These are phyloP conservation scores for Scaeva pyrastri DNA, from an alignment of 2,888 invertebrate genomes.

Conservation along the genomic window DNA sequence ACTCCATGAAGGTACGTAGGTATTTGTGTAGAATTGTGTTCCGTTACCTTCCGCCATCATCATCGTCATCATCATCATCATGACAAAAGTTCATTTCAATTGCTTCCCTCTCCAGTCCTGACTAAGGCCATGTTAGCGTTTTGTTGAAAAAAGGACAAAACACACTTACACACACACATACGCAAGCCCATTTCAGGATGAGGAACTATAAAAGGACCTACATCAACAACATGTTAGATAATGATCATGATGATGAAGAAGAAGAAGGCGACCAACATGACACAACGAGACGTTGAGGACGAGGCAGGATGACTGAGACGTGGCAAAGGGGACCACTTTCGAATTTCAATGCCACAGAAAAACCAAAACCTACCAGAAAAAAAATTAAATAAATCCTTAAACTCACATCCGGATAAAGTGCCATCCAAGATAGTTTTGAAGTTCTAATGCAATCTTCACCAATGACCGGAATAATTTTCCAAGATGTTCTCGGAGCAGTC, in stretches of 20 bases:
- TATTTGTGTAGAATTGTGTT: neutral
- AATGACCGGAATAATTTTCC: constrained; percentile 57
- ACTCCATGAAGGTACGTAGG: neutral
- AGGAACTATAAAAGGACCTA: constrained; percentile 47
- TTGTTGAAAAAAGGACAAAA: constrained; percentile 24
- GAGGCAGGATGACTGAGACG: neutral
- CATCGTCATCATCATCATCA: neutral
- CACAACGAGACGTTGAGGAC: neutral
- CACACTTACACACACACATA: constrained; percentile 8
- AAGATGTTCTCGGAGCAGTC: constrained; percentile 52
- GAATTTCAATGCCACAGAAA: constrained; percentile 25
- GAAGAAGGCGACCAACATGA: neutral
- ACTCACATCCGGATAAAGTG: constrained; percentile 13
- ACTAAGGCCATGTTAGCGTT: constrained; percentile 15
- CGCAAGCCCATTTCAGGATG: constrained; percentile 3
- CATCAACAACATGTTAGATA: constrained; percentile 59
- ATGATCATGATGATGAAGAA: constrained; percentile 4
- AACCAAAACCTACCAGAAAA: neutral
- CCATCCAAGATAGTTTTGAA: constrained; percentile 11
- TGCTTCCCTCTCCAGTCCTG: constrained; percentile 19
- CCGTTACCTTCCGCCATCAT: neutral
- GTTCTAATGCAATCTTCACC: constrained; percentile 48
- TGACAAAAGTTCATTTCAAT: constrained; percentile 41
- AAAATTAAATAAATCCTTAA: constrained; percentile 41
- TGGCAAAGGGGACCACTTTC: constrained; percentile 14